These are phyloP conservation scores for Serilophus lunatus DNA, from an alignment of 2,113 vertebrate species.

Conservation along the genomic window DNA sequence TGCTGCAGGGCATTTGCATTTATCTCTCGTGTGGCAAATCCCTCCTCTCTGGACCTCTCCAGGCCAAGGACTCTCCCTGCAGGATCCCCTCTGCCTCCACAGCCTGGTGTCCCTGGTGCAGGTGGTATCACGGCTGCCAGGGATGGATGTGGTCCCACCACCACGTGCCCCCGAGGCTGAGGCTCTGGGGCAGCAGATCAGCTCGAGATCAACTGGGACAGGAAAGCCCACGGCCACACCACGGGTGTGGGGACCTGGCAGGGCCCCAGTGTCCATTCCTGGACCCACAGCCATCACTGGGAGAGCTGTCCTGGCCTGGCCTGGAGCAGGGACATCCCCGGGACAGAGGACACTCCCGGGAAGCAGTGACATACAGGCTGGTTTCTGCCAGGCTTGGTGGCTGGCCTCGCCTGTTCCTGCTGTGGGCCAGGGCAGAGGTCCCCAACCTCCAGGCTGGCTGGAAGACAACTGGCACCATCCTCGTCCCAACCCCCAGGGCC, in stretches of 20 bases:
- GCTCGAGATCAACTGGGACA: neutral
- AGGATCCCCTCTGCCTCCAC: neutral
- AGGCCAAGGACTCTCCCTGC: neutral
- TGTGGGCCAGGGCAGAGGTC: too few relatives aligned
- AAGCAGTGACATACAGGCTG: neutral
- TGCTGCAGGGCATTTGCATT: accelerated
- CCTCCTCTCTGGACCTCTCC: neutral
- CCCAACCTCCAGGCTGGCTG: neutral
- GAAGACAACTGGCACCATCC: neutral
- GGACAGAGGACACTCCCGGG: neutral
- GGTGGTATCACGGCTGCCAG: neutral
- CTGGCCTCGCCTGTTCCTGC: neutral
- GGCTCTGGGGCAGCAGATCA: neutral
- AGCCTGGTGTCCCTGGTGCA: neutral
- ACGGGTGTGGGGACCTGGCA: neutral
- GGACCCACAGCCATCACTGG: neutral
- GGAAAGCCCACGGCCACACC: neutral
- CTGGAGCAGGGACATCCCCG: neutral
- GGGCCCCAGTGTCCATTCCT: neutral
- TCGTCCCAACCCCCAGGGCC: neutral
- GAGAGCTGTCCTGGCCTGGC: neutral
- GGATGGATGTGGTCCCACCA: neutral
- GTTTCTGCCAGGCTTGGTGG: neutral
- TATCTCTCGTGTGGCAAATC: accelerated
- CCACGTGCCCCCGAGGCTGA: neutral